Evolutionary conservation across 2,888 invertebrate species (phyloP), one percentile per base, ranked within the genome.

Genomic region (Sicus ferrugineus): DNA sequence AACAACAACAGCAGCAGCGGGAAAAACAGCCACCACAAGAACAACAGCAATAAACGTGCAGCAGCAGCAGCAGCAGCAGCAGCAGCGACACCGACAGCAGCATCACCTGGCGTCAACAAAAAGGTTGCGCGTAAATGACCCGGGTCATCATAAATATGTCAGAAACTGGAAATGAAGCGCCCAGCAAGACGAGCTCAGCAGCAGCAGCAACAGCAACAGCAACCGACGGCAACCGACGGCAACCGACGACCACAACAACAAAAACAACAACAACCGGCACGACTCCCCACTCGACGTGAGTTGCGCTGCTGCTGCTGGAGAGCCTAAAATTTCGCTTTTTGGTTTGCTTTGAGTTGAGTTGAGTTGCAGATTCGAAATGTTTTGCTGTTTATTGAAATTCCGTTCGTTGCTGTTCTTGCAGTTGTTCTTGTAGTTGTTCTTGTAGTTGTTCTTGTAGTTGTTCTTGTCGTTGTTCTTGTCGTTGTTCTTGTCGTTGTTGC

Each of bases 121-220:
- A 83, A 82, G 81, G 83, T 81, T 80, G 83, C 83, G 78, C 81
- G 78, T 79, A 82, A 84, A 82, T 84, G 83, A 83, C 84, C 83
- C 83, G 79, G 79, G 81, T 80, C 79, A 83, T 83, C 83, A 84
- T 83, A 83, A 83, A 83, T 81, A 83, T 84, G 83, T 84, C 83
- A 83, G 82, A 79, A 80, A 79, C 73, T 80, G 77, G 77, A 82
- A 82, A 84, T 83, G 80, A 82, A 81, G 83, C 78, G 80, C 83
- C 76, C 82, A 81, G 78, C 81, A 78, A 76, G 81, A 72, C 56
- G 63, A 46, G 46, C 42, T 1, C 6, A 16, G 16, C 26, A 30
- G 1, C 6, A 21, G n/a, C 23, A 38, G 16, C 56, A 58, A 26
- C 64, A 34, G 56, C 46, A 68, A 46, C 70, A 64, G 54, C 65